These are phyloP conservation scores for Orthonyx spaldingii DNA, from an alignment of 2,113 vertebrate genomes.

Conservation along the genomic window DNA sequence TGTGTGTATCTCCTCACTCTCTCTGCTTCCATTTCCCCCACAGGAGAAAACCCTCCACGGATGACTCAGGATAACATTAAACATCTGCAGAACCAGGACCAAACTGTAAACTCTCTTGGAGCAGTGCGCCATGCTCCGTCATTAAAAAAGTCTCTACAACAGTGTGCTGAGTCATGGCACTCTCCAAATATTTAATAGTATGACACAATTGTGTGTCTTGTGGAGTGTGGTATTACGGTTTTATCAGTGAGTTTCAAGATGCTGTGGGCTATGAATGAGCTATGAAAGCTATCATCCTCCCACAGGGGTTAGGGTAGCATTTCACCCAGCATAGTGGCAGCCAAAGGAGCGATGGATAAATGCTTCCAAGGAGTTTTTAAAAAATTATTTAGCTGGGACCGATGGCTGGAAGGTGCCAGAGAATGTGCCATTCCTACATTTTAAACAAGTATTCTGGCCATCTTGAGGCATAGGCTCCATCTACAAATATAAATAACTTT, in stretches of 20 bases:
- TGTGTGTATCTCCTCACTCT: neutral
- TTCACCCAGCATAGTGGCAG: neutral
- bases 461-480: neutral
- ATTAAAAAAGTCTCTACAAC: neutral
- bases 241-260: constrained; percentile 3
- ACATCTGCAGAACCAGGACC: neutral
- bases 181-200: constrained; percentile 20
- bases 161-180: neutral
- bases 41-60: neutral
- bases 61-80: neutral
- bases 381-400: neutral
- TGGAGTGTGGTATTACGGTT: neutral
- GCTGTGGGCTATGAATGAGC: neutral
- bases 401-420: neutral
- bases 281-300: neutral
- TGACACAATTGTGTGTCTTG: neutral
- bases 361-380: neutral
- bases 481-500: neutral
- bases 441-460: neutral
- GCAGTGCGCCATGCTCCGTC: neutral
- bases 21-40: neutral
- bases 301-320: neutral
- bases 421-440: neutral
- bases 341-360: neutral
- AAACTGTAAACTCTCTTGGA: neutral